Evolutionary conservation across 2,113 vertebrate species (phyloP).

Genomic region (Antechinus stuartii): DNA sequence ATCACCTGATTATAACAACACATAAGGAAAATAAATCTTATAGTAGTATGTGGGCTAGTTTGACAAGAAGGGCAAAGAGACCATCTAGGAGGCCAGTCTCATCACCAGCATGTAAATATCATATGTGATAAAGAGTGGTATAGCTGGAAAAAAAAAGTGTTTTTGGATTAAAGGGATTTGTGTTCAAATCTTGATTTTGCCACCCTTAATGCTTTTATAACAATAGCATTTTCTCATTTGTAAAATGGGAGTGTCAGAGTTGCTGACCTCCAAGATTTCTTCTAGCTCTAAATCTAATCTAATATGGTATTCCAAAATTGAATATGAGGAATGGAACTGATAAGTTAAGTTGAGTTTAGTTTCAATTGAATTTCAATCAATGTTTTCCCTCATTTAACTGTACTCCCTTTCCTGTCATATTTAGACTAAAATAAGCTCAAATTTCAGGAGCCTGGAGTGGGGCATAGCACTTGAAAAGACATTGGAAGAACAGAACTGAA

Average conservation of each 20-base stretch:
- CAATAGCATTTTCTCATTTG: not conserved
- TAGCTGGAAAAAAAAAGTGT: not conserved
- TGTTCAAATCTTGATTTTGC: not conserved
- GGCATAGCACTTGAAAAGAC: conserved; percentile 21
- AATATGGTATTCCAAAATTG: not conserved
- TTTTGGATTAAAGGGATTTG: not conserved
- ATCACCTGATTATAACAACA: not conserved
- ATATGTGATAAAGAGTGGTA: not conserved
- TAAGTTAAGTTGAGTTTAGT: not conserved
- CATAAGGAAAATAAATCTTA: not conserved
- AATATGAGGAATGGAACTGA: not conserved
- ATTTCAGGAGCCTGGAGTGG: not conserved
- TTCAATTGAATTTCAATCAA: not conserved
- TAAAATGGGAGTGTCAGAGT: not conserved
- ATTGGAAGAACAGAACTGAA: not conserved
- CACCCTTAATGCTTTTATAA: not conserved
- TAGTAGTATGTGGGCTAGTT: not conserved
- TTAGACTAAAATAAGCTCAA: conserved; percentile 52
- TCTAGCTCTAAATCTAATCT: not conserved
- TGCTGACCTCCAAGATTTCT: not conserved
- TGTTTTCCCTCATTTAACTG: conserved; percentile 27
- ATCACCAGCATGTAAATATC: not conserved
- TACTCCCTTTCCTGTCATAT: conserved; percentile 15
- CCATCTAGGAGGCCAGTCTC: not conserved
- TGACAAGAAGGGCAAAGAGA: not conserved